phyloP scores from a whole-genome alignment of 2,888 invertebrate species.

The Encarsia formosa region DNA sequence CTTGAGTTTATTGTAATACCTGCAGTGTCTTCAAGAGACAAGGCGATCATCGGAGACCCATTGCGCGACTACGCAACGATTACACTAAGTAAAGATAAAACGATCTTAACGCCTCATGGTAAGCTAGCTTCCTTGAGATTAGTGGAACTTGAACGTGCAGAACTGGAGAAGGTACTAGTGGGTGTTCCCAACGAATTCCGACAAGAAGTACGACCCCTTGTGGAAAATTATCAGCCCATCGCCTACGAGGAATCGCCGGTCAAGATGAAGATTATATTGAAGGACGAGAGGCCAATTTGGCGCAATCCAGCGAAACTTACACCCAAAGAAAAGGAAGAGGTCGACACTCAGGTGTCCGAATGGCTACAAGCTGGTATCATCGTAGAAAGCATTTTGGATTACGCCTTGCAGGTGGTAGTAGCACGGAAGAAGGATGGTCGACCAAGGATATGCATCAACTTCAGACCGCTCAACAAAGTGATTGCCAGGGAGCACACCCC shows the following conservation, averaged over 20 bases:
- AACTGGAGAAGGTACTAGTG: too few relatives aligned
- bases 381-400: background rate
- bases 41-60: background rate
- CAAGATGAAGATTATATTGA: background rate
- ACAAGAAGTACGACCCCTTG: background rate
- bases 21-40: background rate
- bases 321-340: background rate
- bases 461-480: conserved; percentile 27
- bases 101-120: background rate
- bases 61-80: background rate
- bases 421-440: conserved; percentile 30
- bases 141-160: background rate
- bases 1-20: background rate
- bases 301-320: too few relatives aligned
- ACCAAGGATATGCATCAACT: conserved; percentile 31
- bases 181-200: background rate
- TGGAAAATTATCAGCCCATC: background rate
- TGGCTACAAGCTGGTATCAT: background rate
- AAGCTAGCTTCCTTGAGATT: background rate
- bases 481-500: conserved; percentile 31
- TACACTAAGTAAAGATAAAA: too few relatives aligned
- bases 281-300: background rate
- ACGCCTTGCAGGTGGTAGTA: conserved; percentile 18
- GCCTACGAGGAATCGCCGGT: background rate
- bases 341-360: background rate